Base-by-base conservation (phyloP, 2,888 invertebrate genomes). In the Eutolmus rufibarbis region DNA sequence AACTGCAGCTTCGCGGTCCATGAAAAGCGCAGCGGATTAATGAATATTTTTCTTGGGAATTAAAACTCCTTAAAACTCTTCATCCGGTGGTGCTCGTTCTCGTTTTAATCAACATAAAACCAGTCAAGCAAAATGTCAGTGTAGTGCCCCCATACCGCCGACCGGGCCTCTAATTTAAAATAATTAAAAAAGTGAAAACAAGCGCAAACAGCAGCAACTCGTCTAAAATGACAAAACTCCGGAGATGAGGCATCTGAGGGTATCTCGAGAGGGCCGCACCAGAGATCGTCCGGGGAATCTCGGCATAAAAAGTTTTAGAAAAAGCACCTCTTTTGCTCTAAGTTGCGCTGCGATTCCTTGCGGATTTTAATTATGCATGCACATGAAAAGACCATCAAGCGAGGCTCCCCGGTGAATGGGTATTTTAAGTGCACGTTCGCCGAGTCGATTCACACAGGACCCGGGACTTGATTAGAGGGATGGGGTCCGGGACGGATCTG, bases 361-460 rank as follows among this genome's bases (percentile, higher is more conserved):
- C 82, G 88, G 87, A 89, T 89, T 92, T 92, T 92, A 92, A 92
- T 92, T 92, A 92, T 92, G 92, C 92, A 91, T 90, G 90, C 90
- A 91, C 92, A 92, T 92, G 92, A 92, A 92, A 92, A 92, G 91
- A 91, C 91, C 91, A 92, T 91, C 90, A 89, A 87, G 77, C 76
- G 34, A 84, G 37, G 85, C 74, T 85, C n/a, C 46, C 31, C 28
- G 28, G 74, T 46, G 85, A 85, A 85, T 85, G 74, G 74, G n/a
- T 34, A 46, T 74, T 84, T 89, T 84, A 88, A 88, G 79, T 88
- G 87, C 87, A 88, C 88, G 74, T 74, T 56, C 85, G n/a, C 51
- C 82, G 34, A 82, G 57, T 66, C 31, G 66, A 82, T 82, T 82
- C 82, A 57, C 66, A 82, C 37, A 82, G 82, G 82, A 57, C 66